These are phyloP conservation scores for Drosophila tropicalis DNA, from an alignment of 1,140 invertebrate genomes.

Conservation along the genomic window DNA sequence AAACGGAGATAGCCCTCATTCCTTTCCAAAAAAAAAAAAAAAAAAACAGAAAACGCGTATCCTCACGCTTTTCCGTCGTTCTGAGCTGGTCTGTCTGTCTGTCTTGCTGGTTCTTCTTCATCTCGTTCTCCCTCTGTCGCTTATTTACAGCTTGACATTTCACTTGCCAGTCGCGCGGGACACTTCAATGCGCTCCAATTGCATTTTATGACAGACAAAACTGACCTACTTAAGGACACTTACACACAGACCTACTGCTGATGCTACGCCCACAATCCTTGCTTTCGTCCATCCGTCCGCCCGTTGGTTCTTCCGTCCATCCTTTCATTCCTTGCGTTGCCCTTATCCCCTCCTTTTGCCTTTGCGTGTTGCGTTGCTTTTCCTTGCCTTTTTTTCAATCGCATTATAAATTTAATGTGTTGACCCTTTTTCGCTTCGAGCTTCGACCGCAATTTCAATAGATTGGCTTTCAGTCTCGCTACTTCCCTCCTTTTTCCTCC, in stretches of 20 bases:
- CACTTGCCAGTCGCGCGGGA: conserved; percentile 67
- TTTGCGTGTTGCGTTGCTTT: background rate
- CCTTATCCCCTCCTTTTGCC: background rate
- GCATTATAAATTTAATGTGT: conserved; percentile 80
- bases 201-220: conserved; percentile 77
- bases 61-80: conserved; percentile 7
- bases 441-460: conserved; percentile 75
- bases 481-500: background rate
- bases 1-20: background rate
- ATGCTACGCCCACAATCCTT: conserved; percentile 25
- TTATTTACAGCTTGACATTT: conserved; percentile 78
- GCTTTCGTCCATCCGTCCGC: conserved; percentile 15
- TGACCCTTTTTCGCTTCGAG: conserved; percentile 63
- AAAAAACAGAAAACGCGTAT: conserved; percentile 22
- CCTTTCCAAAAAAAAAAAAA: background rate
- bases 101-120: no score
- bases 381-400: conserved; percentile 47
- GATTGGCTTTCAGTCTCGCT: conserved; percentile 57
- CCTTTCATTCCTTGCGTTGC: background rate
- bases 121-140: conserved; percentile 7
- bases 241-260: conserved; percentile 20
- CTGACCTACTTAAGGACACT: conserved; percentile 72
- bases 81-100: background rate
- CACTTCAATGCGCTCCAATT: conserved; percentile 76
- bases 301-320: background rate